Base-by-base conservation (phyloP, 2,888 invertebrate genomes). In the Beris chalybata region DNA sequence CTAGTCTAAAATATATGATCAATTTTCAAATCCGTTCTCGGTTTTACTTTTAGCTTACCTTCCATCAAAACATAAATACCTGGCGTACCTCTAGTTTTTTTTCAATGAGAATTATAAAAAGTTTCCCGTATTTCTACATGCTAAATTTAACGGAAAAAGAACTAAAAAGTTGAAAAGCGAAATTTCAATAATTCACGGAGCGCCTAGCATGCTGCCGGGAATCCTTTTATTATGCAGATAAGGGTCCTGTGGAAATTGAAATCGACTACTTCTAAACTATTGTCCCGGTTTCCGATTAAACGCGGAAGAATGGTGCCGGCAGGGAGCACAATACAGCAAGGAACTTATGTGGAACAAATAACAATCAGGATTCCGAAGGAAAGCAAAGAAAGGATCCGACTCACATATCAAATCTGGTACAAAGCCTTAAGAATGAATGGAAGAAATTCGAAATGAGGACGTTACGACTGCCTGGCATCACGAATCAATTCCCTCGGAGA, bases 171-270 rank as follows among this genome's bases (percentile, higher is more conserved):
- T 15, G 48, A 61, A 30, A 52, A 56, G 52, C 29, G 43, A 48
- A 32, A 57, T 67, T 64, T 45, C 45, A 45, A 55, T 31, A 38
- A 45, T 31, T 52, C 15, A 52, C 57, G 57, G 38, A 47, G 31
- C 29, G n/a, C 15, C 32, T 43, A 44, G 38, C 29, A 54, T 47
- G 30, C 53, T 52, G 55, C 58, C 56, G 15, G 44, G 43, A 44
- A 45, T 45, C 47, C 44, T 67, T 53, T 59, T 55, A 59, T 67
- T 65, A 67, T 67, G 67, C 59, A 67, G 67, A 67, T 54, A 52
- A 65, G 67, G 43, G 57, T 50, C 30, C 48, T 48, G 48, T 59
- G 45, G 52, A 56, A 65, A 65, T 67, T 65, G 65, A 65, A 67
- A 67, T 67, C 57, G 59, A 67, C 67, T 54, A 61, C 59, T 64